Evolutionary conservation across 2,888 invertebrate genomes (phyloP), one percentile per base, ranked within the genome.

Genomic region (Habroteleia sp.): DNA sequence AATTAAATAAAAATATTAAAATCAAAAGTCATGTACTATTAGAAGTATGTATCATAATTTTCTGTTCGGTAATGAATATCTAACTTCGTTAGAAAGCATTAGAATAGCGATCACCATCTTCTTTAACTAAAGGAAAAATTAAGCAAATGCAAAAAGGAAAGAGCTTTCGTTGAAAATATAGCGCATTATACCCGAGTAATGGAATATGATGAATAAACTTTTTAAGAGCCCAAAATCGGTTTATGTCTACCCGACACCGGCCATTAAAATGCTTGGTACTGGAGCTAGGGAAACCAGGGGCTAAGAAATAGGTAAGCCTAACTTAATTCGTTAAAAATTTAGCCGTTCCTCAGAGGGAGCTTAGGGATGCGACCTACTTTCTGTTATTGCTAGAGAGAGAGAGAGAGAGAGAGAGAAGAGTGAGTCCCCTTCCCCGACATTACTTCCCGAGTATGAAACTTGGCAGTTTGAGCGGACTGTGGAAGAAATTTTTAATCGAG

Each of bases 401-500:
- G n/a, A n/a, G n/a, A n/a, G n/a, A n/a, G n/a, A n/a, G n/a, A n/a
- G n/a, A n/a, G n/a, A n/a, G n/a, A n/a, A n/a, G n/a, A n/a, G n/a
- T n/a, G n/a, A n/a, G n/a, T 48, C 35, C 29, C 33, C 52, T 27
- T 31, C 33, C 39, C 37, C 52, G 35, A 25, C 77, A 69, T 75
- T 56, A 71, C 71, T 74, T 78, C 75, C 63, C 77, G 68, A 74
- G 77, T 66, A 77, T 73, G 77, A 77, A 82, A 80, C 77, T 80
- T 69, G 73, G 76, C 76, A 69, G 60, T 75, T 75, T 58, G 71
- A 56, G 54, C 75, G 69, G 66, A 77, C 76, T 54, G 76, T 74
- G 74, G 75, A 83, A 80, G 79, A 82, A 82, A 84, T 85, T 85
- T 85, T 85, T 85, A 85, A 85, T 85, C 84, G 85, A 84, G 84